phyloP scores from a whole-genome alignment of 2,797 vertebrate genomes.

The Emydoidea blandingii region DNA sequence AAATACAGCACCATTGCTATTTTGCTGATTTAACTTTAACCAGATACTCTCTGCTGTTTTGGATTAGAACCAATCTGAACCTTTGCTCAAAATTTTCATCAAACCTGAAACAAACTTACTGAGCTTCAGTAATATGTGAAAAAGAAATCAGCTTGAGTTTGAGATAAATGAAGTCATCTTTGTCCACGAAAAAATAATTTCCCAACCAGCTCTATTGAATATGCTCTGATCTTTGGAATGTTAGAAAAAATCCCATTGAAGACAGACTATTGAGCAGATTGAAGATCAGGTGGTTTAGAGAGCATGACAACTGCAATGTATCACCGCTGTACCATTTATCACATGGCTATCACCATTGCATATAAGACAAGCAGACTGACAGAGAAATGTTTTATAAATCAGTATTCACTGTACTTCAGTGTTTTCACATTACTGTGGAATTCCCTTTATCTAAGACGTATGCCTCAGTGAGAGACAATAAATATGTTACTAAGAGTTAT shows the following conservation, averaged over 20 bases:
- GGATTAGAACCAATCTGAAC: not conserved
- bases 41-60: not conserved
- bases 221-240: not conserved
- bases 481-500: not conserved
- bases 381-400: not conserved
- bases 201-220: not conserved
- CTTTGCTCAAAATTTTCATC: not conserved
- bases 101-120: not conserved
- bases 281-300: not conserved
- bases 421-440: not conserved
- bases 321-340: not conserved
- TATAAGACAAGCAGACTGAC: not conserved
- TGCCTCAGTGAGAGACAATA: not conserved
- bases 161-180: not conserved
- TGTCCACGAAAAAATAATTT: not conserved
- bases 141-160: not conserved
- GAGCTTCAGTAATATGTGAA: not conserved
- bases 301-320: not conserved
- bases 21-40: slow-evolving; percentile 2
- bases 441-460: not conserved
- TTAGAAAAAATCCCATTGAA: not conserved
- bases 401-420: not conserved
- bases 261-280: not conserved
- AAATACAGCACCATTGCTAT: slow-evolving; percentile 19
- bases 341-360: not conserved